A percentile compares a stretch with the other conserved stretches of the same genome.
phyloP scores from a whole-genome alignment of 2,113 vertebrate species.

The Trachemys scripta region DNA sequence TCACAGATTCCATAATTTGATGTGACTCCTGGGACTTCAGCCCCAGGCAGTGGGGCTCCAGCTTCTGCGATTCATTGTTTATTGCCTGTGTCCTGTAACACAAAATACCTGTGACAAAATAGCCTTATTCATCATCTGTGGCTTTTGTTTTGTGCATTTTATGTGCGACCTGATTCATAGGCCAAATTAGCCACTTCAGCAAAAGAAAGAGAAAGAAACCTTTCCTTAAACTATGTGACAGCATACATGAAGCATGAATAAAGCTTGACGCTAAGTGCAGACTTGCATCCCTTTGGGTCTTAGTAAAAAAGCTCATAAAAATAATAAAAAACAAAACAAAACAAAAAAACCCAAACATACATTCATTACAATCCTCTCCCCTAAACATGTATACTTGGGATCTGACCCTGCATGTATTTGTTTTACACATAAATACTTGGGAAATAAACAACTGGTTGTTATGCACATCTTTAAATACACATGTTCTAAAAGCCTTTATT shows the following conservation, averaged over 20 bases:
- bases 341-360: not conserved
- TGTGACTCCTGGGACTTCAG: not conserved
- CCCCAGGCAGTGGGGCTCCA: not conserved
- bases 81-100: not conserved
- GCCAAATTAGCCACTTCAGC: slow-evolving; percentile 1
- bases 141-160: slow-evolving; percentile 11
- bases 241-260: not conserved
- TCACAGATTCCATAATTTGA: too few species aligned
- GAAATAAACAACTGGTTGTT: not conserved
- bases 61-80: not conserved
- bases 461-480: not conserved
- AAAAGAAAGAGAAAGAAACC: not conserved
- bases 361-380: not conserved
- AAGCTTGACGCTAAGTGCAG: not conserved
- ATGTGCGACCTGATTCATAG: slow-evolving; percentile 13
- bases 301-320: not conserved
- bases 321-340: fast-evolving
- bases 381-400: fast-evolving
- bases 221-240: not conserved
- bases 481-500: not conserved
- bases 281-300: not conserved
- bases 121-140: not conserved
- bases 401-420: not conserved
- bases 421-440: not conserved
- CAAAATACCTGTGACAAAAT: not conserved